Base-by-base conservation (phyloP, 2,113 vertebrate species). In the Nyctereutes procyonoides region DNA sequence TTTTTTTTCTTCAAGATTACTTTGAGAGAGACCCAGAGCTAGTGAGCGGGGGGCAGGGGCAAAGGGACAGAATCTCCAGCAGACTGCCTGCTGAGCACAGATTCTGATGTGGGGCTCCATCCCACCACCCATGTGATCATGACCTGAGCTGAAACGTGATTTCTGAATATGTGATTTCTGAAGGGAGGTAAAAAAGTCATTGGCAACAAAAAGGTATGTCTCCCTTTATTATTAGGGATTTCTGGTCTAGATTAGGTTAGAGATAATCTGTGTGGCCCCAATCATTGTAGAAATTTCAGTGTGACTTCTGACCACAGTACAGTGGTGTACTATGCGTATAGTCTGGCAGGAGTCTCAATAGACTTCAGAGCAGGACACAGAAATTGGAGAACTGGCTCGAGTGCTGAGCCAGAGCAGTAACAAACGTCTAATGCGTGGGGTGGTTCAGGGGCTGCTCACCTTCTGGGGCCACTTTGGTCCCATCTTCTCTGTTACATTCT, bases 111-210 rank as follows among this genome's bases (percentile, higher is more conserved):
- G 67, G 63, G 17, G 67, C 65, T 69, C 8, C 16, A 35, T 69
- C 67, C 32, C 17, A 69, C 32, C 32, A 69, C 67, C 32, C 67
- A n/a, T 69, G 67, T 69, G 32, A 69, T 69, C 67, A 69, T 69
- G 32, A 69, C 17, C 67, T 69, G 67, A 35, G 17, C 67, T 1
- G 3, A 35, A 69, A 69, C 17, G 17, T 84, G 73, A 35, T 96
- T 88, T 91, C n/a, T 73, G 58, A 60, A 73, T 67, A 58, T 22
- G 17, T 84, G 73, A 35, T 96, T 88, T 91, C n/a, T 73, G 58
- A 60, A 73, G 35, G 26, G 55, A 74, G n/a, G 71, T 56, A 19
- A 56, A 0, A 84, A 67, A 1, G 6, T 62, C 5, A 85, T 28
- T 85, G 19, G 12, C 7, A 63, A 84, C 13, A 19, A 13, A 43